A percentile compares a stretch with the other conserved stretches of the same genome.
phyloP scores from a whole-genome alignment of 92 coral and sea anemone species.

The Phenganax marumi region DNA sequence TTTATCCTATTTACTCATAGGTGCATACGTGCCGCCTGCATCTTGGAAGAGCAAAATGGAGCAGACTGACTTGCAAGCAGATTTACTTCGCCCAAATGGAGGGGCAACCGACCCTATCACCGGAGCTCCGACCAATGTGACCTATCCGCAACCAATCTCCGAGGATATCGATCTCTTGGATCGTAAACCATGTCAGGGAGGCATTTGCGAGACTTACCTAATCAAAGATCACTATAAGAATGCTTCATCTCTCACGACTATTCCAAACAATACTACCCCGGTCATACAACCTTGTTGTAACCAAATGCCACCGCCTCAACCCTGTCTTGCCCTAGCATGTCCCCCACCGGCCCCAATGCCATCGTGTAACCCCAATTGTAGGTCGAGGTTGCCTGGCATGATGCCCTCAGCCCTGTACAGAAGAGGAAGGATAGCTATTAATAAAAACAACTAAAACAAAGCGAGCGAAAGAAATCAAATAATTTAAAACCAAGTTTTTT shows the following conservation, averaged over 20 bases:
- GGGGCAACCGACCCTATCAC: slow-evolving; percentile 36
- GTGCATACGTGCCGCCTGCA: slow-evolving; percentile 32
- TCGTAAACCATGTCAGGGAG: slow-evolving; percentile 40
- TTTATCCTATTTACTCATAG: neutral
- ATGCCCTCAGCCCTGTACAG: slow-evolving; percentile 2
- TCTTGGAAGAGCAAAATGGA: slow-evolving; percentile 25
- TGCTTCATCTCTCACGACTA: neutral
- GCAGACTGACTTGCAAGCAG: slow-evolving; percentile 31
- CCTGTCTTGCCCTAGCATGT: slow-evolving; percentile 37
- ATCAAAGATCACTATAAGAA: slow-evolving; percentile 23
- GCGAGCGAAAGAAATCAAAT: too few species aligned
- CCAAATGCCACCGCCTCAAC: slow-evolving; percentile 36
- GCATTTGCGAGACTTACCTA: slow-evolving; percentile 31
- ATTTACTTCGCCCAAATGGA: slow-evolving; percentile 4
- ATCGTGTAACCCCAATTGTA: slow-evolving; percentile 30
- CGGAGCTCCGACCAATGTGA: slow-evolving; percentile 32
- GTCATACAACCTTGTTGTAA: slow-evolving; percentile 28
- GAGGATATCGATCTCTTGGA: slow-evolving; percentile 39
- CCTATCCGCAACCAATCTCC: slow-evolving; percentile 41
- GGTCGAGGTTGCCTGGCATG: neutral
- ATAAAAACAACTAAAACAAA: too few species aligned
- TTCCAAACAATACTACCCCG: neutral
- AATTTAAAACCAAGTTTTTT: too few species aligned
- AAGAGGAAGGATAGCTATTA: neutral
- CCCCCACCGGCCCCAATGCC: slow-evolving; percentile 40